Percentiles rank a stretch among this genome's conserved stretches.
Conservation (phyloP, 2,888 invertebrate species). For the Deilephila porcellus region DNA sequence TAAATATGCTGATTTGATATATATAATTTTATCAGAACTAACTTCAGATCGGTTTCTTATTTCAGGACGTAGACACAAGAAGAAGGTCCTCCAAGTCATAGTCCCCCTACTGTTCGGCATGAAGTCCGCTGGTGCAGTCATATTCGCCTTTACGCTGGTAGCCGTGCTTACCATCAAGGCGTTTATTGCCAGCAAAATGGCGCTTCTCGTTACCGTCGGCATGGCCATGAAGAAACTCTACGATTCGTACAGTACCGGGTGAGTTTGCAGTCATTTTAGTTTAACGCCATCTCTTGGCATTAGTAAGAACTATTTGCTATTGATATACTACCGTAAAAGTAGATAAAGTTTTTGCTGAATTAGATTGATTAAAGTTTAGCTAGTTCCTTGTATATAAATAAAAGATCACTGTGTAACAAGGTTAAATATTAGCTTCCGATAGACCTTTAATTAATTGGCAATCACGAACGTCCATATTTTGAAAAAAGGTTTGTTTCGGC, state of each 20-base stretch:
- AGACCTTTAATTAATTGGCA: background rate
- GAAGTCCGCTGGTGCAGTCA: constrained; percentile 87
- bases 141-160: constrained; percentile 86
- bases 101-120: constrained; percentile 88
- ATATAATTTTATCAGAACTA: background rate
- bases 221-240: constrained; percentile 86
- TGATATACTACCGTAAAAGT: background rate
- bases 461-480: background rate
- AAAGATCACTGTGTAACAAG: background rate
- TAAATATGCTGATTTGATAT: too few relatives aligned
- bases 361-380: background rate
- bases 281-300: background rate
- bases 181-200: constrained; percentile 88
- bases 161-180: constrained; percentile 88
- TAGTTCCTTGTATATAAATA: background rate
- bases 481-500: background rate
- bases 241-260: constrained; percentile 83
- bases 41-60: background rate
- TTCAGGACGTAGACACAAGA: constrained; percentile 77
- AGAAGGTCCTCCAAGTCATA: constrained; percentile 86
- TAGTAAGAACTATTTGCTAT: background rate
- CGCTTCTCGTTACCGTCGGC: constrained; percentile 86
- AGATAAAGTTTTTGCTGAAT: background rate
- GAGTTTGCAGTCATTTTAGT: constrained; percentile 44
- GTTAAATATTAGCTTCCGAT: background rate